A percentile compares a stretch with the other conserved stretches of the same genome.
Evolutionary conservation across 2,797 vertebrate species (phyloP).

Genomic region (Xyrichtys novacula): DNA sequence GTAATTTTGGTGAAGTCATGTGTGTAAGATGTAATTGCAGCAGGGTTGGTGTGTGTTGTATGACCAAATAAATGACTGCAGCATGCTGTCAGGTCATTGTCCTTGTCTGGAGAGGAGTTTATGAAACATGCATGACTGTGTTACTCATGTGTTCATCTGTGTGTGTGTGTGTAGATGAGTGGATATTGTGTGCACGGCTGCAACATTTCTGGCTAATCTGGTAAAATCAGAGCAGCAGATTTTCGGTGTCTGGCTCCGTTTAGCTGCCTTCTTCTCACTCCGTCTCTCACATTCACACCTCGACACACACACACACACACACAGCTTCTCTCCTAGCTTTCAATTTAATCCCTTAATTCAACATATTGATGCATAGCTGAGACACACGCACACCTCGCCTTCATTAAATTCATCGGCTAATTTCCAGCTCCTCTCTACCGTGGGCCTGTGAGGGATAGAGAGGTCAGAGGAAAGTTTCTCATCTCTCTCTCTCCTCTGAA

Average conservation of each 20-base stretch:
- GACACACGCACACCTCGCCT: slow-evolving; percentile 29
- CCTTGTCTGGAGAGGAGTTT: slow-evolving; percentile 20
- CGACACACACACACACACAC: not conserved
- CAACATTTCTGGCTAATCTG: slow-evolving; percentile 42
- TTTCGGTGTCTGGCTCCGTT: slow-evolving; percentile 43
- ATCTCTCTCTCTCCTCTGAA: slow-evolving; percentile 17
- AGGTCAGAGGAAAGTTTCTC: slow-evolving; percentile 48
- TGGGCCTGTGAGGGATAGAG: not conserved
- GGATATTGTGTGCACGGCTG: slow-evolving; percentile 16
- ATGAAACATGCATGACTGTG: slow-evolving; percentile 28
- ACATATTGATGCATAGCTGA: slow-evolving; percentile 33
- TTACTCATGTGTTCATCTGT: slow-evolving; percentile 19
- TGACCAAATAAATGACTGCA: slow-evolving; percentile 60
- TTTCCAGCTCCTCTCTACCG: slow-evolving; percentile 5
- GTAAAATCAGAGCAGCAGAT: slow-evolving; percentile 60
- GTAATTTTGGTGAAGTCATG: slow-evolving; percentile 16
- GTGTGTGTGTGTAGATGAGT: slow-evolving; percentile 22
- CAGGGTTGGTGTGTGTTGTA: slow-evolving; percentile 51
- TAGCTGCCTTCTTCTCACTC: slow-evolving; percentile 37
- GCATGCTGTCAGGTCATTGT: slow-evolving; percentile 30
- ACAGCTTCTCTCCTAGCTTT: slow-evolving; percentile 20
- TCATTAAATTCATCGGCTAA: slow-evolving; percentile 34
- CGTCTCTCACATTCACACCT: slow-evolving; percentile 13
- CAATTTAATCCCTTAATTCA: slow-evolving; percentile 41
- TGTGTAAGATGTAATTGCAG: slow-evolving; percentile 57